Percentiles rank a stretch among this genome's conserved stretches.
phyloP scores from a whole-genome alignment of 1,140 invertebrate genomes.

The Zaprionus lachaisei region DNA sequence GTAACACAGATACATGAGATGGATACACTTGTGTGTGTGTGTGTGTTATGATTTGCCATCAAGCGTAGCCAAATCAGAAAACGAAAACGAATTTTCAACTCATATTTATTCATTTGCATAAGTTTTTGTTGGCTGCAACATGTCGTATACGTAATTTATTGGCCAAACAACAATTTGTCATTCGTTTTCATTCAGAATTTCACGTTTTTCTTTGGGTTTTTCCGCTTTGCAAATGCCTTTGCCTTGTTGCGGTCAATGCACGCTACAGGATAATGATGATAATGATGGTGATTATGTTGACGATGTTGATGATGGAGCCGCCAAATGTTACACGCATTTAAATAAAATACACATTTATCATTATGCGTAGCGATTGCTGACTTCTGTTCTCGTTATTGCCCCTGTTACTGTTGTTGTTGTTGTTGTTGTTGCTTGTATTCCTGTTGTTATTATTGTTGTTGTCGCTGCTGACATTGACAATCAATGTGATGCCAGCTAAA shows the following conservation, averaged over 20 bases:
- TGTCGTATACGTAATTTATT: conserved; percentile 62
- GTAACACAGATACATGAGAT: not conserved
- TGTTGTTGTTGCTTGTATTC: not conserved
- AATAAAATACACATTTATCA: conserved; percentile 79
- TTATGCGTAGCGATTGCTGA: conserved; percentile 29
- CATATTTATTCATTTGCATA: conserved; percentile 39
- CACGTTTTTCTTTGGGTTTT: not conserved
- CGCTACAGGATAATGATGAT: conserved; percentile 30
- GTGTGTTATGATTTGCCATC: not conserved
- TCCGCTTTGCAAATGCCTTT: not conserved
- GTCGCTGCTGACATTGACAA: conserved; percentile 38
- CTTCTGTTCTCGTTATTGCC: not conserved
- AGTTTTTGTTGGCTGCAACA: conserved; percentile 44
- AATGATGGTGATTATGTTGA: conserved; percentile 1
- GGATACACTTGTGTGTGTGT: not conserved
- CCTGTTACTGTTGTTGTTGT: conserved; percentile 2
- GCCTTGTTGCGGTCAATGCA: conserved; percentile 27
- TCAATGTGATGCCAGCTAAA: conserved; percentile 49
- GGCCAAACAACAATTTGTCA: conserved; percentile 10
- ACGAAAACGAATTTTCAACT: conserved; percentile 4
- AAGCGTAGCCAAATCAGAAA: not conserved
- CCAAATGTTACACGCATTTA: conserved; percentile 75
- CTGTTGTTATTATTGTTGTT: conserved; percentile 4
- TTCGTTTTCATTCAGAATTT: not conserved
- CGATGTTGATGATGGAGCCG: conserved; percentile 44